Conservation (phyloP, 2,888 invertebrate genomes). For the Protonemura montana region DNA sequence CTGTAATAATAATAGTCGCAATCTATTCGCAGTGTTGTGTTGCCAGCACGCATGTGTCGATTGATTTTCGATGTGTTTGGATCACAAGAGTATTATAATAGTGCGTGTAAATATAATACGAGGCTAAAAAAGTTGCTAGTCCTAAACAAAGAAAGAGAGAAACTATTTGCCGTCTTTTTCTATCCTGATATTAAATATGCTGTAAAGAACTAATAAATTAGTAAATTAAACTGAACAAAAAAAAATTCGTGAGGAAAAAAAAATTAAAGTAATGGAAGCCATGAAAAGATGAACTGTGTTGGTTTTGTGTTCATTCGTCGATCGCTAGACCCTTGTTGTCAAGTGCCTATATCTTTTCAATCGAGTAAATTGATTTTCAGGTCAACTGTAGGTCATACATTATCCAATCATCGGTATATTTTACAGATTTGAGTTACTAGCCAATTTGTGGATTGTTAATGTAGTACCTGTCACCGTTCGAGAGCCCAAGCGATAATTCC, state of each 20-base stretch:
- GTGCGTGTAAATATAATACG: neutral
- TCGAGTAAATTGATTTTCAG: neutral
- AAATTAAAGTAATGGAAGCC: neutral
- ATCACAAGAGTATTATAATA: neutral
- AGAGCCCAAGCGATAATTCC: no score
- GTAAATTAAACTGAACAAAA: neutral
- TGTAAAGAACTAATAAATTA: neutral
- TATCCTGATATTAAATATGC: neutral
- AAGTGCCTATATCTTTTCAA: neutral
- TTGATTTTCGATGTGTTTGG: neutral
- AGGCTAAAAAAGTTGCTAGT: neutral
- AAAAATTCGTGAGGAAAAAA: neutral
- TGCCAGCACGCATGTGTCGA: neutral
- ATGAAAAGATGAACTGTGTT: neutral
- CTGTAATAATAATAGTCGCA: slow-evolving; percentile 4
- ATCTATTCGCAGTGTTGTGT: neutral
- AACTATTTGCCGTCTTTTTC: neutral
- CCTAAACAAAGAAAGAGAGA: neutral
- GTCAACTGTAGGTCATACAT: neutral
- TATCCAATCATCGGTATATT: neutral
- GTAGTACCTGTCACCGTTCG: no score
- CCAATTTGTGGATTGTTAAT: no score
- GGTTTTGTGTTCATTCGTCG: neutral
- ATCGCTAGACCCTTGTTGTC: neutral
- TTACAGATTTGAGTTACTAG: no score